A percentile compares a stretch with the other conserved stretches of the same genome.
phyloP scores from a whole-genome alignment of 2,888 invertebrate genomes.

The Itoplectis maculator region DNA sequence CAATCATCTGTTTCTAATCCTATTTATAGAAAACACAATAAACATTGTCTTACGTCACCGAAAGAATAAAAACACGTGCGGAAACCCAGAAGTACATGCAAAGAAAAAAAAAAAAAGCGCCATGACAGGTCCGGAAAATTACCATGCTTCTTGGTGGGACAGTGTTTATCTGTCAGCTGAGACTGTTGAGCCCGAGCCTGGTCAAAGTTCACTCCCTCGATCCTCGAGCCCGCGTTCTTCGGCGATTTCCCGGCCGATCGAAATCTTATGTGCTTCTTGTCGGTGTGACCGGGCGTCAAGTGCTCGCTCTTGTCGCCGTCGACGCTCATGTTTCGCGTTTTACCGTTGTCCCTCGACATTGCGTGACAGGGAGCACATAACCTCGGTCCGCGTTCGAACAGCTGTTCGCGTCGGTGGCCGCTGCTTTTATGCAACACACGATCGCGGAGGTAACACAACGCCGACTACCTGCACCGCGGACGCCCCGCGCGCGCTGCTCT shows the following conservation, averaged over 20 bases:
- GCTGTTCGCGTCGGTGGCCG: constrained; percentile 66
- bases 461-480: neutral
- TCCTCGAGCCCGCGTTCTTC: constrained; percentile 68
- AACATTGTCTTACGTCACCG: neutral
- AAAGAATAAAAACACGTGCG: neutral
- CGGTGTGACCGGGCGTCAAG: constrained; percentile 66
- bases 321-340: constrained; percentile 68
- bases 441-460: constrained; percentile 11
- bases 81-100: neutral
- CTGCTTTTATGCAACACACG: constrained; percentile 57
- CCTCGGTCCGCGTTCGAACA: constrained; percentile 72
- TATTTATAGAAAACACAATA: neutral
- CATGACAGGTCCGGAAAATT: constrained; percentile 29
- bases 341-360: constrained; percentile 73
- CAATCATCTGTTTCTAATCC: neutral
- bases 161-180: constrained; percentile 66
- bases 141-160: constrained; percentile 72
- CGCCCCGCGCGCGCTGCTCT: no score
- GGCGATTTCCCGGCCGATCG: constrained; percentile 68
- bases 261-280: constrained; percentile 74
- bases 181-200: constrained; percentile 59
- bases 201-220: constrained; percentile 74
- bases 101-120: constrained; percentile 22
- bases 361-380: constrained; percentile 70
- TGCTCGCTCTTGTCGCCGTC: constrained; percentile 68